Base-by-base conservation (phyloP, 2,113 vertebrate genomes). In the Lepisosteus osseus region DNA sequence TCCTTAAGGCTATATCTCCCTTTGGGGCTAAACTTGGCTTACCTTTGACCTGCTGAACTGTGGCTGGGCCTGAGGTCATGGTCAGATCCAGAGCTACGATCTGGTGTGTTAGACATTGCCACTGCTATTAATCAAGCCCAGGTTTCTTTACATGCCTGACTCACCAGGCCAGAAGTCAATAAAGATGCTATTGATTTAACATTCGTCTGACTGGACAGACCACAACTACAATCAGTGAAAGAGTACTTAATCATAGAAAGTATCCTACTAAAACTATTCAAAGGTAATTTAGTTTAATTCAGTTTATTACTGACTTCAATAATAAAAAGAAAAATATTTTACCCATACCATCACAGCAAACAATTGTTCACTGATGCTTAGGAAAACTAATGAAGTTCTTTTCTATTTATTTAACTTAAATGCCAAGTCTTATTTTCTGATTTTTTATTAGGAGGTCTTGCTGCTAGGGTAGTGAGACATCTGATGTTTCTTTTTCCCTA, bases 151-250 rank as follows among this genome's bases (percentile, higher is more conserved):
- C 70, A 42, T 13, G 8, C 69, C 62, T 70, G 74, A 72, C 70
- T 74, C 76, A 83, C 78, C 73, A 77, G 77, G 70, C 56, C 79
- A 67, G 72, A 74, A 79, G 77, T 83, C 77, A 76, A 76, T 82
- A 82, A 68, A 76, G 79, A 82, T 80, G 69, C 70, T 83, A 88
- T 85, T 82, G 87, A 89, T 86, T 87, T 81, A 76, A 62, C 80
- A 88, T 84, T 84, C 74, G 81, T 82, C 74, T 74, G 69, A 65
- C 73, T 68, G 63, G 66, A 62, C 54, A 76, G 71, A 77, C 74
- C 69, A 57, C 61, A 44, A 7, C 72, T 42, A 13, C 56, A 66
- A 54, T 42, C 17, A 29, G 43, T 54, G 40, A 65, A 68, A 45
- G 54, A 72, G 61, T 69, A 17, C 75, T 82, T 82, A 76, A 82